Percentiles rank a stretch among this genome's conserved stretches.
Evolutionary conservation across 2,113 vertebrate species (phyloP).

Genomic region (Verasper variegatus): DNA sequence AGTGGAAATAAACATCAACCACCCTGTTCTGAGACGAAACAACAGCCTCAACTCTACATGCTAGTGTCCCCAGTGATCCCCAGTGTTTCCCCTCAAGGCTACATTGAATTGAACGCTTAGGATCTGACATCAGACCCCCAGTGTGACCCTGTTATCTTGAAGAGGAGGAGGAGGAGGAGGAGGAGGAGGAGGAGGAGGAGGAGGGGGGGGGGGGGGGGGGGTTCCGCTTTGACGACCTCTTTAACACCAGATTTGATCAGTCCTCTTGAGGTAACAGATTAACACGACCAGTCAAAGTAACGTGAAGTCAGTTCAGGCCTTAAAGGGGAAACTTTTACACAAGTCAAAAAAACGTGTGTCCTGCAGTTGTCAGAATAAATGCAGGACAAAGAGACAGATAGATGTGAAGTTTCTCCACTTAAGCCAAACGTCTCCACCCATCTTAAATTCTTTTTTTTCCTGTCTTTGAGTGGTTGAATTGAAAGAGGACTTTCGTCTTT

Average conservation of each 20-base stretch:
- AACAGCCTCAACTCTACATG: background rate
- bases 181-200: too few species aligned
- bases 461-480: slow-evolving; percentile 5
- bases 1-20: slow-evolving; percentile 7
- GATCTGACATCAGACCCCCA: slow-evolving; percentile 31
- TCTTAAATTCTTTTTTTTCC: slow-evolving; percentile 1
- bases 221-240: background rate
- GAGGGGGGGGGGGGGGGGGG: too few species aligned
- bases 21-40: slow-evolving; percentile 31
- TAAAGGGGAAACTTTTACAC: slow-evolving; percentile 6
- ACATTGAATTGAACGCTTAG: slow-evolving; percentile 22
- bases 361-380: background rate
- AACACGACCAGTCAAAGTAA: slow-evolving; percentile 4
- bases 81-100: slow-evolving; percentile 33
- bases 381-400: background rate
- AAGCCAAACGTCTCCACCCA: background rate
- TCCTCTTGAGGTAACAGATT: slow-evolving; percentile 2
- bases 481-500: background rate
- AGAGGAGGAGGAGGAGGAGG: background rate
- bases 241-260: slow-evolving; percentile 9
- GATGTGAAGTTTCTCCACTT: slow-evolving; percentile 2
- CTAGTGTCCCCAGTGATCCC: slow-evolving; percentile 27
- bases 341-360: slow-evolving; percentile 4
- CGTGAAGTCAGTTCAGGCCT: slow-evolving; percentile 2
- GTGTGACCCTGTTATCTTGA: slow-evolving; percentile 51